Percentiles rank a stretch among this genome's conserved stretches.
phyloP scores from a whole-genome alignment of 2,113 vertebrate species.

The Anarrhichthys ocellatus region DNA sequence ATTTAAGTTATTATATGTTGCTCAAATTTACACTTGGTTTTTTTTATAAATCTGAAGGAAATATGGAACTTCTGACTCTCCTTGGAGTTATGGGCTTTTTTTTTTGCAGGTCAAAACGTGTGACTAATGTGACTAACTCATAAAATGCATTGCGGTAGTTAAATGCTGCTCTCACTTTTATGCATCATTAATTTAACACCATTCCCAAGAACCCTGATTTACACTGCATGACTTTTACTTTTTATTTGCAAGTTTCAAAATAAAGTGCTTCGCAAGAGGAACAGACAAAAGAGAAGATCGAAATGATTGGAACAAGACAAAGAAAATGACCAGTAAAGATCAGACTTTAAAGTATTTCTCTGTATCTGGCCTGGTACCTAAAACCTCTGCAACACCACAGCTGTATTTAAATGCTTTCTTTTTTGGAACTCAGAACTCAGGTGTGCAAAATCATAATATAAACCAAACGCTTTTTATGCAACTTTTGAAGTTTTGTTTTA shows the following conservation, averaged over 20 bases:
- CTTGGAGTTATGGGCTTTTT: background rate
- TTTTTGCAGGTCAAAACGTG: background rate
- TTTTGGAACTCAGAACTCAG: background rate
- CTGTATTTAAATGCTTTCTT: background rate
- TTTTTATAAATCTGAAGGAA: background rate
- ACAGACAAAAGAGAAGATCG: background rate
- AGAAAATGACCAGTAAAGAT: background rate
- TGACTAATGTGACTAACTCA: background rate
- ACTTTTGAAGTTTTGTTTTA: background rate
- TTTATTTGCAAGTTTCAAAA: background rate
- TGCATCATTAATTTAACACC: conserved; percentile 54
- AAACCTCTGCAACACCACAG: background rate
- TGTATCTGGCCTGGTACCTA: background rate
- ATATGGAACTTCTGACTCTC: background rate
- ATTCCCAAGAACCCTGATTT: background rate
- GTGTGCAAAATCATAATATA: background rate
- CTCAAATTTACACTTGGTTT: background rate
- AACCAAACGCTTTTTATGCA: background rate
- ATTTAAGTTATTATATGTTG: background rate
- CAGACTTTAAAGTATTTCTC: background rate
- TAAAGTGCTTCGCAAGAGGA: background rate
- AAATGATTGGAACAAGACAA: background rate
- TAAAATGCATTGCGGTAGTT: conserved; percentile 3
- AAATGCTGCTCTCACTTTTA: conserved; percentile 49
- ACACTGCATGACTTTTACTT: background rate